Percentiles rank a stretch among this genome's conserved stretches.
Conservation (phyloP, 1,140 invertebrate genomes). For the Ceratina australensis region DNA sequence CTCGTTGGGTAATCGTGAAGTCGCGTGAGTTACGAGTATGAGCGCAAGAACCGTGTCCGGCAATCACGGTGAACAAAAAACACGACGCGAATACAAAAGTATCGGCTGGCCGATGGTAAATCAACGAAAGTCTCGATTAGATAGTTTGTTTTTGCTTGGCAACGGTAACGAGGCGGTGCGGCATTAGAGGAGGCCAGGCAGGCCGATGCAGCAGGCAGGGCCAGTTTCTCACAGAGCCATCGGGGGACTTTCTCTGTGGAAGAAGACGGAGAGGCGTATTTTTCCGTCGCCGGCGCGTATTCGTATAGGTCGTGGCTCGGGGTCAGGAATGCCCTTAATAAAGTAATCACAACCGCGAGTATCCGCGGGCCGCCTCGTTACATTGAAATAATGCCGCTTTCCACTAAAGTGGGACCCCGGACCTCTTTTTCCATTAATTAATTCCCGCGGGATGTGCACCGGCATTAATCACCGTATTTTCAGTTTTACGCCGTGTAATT, state of each 20-base stretch:
- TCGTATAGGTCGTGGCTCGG: constrained; percentile 68
- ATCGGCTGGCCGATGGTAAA: too few species aligned
- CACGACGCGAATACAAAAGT: too few species aligned
- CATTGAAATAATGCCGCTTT: constrained; percentile 56
- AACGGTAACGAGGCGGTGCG: constrained; percentile 54
- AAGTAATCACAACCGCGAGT: constrained; percentile 65
- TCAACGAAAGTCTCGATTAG: too few species aligned
- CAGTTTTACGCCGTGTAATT: too few species aligned
- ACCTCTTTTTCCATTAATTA: constrained; percentile 5
- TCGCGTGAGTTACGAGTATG: too few species aligned
- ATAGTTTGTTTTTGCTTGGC: constrained; percentile 49
- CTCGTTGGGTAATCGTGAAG: too few species aligned
- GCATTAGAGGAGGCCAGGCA: constrained; percentile 30
- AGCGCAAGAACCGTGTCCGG: too few species aligned
- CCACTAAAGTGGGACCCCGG: constrained; percentile 26
- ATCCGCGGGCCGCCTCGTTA: constrained; percentile 57
- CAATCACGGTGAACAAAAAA: too few species aligned
- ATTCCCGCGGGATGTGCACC: background rate
- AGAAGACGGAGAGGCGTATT: constrained; percentile 56
- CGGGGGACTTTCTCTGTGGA: constrained; percentile 71
- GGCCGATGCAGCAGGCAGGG: constrained; percentile 53
- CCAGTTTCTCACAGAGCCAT: constrained; percentile 71
- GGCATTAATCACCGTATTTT: too few species aligned
- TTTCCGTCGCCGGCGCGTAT: constrained; percentile 60
- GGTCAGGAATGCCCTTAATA: constrained; percentile 76